Percentiles rank a stretch among this genome's conserved stretches.
Evolutionary conservation across 2,888 invertebrate species (phyloP).

Genomic region (Dyspetes luteomarginatus): DNA sequence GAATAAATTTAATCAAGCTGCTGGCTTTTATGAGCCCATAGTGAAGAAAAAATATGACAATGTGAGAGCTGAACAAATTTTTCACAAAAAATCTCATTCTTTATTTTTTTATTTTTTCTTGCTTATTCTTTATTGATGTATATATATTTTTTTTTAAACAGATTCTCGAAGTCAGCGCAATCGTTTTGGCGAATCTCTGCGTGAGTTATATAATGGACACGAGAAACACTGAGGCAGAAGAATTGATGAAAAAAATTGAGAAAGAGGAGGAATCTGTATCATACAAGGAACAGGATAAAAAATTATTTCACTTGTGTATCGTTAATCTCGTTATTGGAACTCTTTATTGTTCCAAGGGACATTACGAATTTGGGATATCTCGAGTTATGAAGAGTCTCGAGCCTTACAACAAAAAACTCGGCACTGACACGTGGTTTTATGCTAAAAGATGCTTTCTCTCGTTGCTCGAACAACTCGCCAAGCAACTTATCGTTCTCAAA

Average conservation of each 20-base stretch:
- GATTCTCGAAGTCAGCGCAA: constrained; percentile 98
- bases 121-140: background rate
- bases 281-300: constrained; percentile 96
- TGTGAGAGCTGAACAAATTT: constrained; percentile 80
- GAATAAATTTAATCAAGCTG: constrained; percentile 98
- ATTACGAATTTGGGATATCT: constrained; percentile 99
- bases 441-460: constrained; percentile 97
- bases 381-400: constrained; percentile 98
- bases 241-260: constrained; percentile 99
- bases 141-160: constrained; percentile 75
- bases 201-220: constrained; percentile 99
- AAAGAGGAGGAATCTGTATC: constrained; percentile 97
- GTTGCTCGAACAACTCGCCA: constrained; percentile 95
- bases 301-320: constrained; percentile 97
- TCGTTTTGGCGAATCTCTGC: constrained; percentile 98
- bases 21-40: constrained; percentile 98
- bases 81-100: background rate
- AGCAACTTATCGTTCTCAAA: constrained; percentile 94
- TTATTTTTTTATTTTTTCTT: background rate
- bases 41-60: constrained; percentile 97
- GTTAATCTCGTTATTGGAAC: constrained; percentile 99
- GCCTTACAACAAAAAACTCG: constrained; percentile 96
- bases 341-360: constrained; percentile 98
- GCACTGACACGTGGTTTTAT: constrained; percentile 99
- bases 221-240: constrained; percentile 99